Evolutionary conservation across 2,797 vertebrate genomes (phyloP).

Genomic region (Trachurus trachurus): DNA sequence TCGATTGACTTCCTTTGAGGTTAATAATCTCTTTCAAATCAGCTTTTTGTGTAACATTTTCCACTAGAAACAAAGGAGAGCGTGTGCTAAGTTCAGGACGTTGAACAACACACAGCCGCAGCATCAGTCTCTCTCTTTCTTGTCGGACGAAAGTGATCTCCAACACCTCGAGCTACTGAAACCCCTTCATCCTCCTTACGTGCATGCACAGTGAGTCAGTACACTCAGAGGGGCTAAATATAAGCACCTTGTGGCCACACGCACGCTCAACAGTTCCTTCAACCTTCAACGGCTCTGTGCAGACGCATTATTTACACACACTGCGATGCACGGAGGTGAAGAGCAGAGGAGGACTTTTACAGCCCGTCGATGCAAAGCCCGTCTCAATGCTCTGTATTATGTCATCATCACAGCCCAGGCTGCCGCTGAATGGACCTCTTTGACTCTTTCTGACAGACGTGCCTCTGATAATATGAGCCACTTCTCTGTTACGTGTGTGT

Average conservation of each 20-base stretch:
- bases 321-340: slow-evolving; percentile 30
- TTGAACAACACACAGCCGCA: slow-evolving; percentile 2
- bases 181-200: slow-evolving; percentile 27
- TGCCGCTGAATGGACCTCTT: slow-evolving; percentile 54
- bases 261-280: slow-evolving; percentile 22
- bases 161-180: slow-evolving; percentile 27
- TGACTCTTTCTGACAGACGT: slow-evolving; percentile 47
- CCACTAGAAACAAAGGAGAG: neutral
- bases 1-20: slow-evolving; percentile 12
- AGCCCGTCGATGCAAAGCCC: slow-evolving; percentile 65
- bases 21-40: slow-evolving; percentile 6
- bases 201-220: slow-evolving; percentile 44
- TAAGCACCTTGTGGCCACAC: slow-evolving; percentile 29
- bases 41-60: neutral
- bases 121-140: neutral
- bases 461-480: slow-evolving; percentile 51
- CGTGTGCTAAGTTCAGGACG: neutral
- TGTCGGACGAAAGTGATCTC: slow-evolving; percentile 10
- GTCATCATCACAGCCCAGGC: slow-evolving; percentile 49
- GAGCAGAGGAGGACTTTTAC: slow-evolving; percentile 44
- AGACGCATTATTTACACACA: slow-evolving; percentile 45
- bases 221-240: slow-evolving; percentile 46
- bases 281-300: slow-evolving; percentile 19
- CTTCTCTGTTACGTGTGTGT: slow-evolving; percentile 27
- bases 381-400: slow-evolving; percentile 43